These are phyloP conservation scores for Diacarnus erythraeanus DNA, from an alignment of 37 sponge, comb jelly and placozoan species.

Conservation along the genomic window DNA sequence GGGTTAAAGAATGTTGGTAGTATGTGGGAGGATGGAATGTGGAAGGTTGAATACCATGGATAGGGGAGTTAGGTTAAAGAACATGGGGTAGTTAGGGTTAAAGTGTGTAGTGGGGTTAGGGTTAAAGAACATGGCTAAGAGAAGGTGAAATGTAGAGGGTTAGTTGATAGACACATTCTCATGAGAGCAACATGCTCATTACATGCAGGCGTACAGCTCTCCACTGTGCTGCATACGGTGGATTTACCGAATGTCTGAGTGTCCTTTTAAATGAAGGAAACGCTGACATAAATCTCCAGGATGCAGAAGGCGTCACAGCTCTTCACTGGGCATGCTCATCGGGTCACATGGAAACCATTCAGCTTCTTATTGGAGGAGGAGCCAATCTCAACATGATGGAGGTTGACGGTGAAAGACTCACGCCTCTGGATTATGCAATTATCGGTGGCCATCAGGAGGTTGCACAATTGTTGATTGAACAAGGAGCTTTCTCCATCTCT, in stretches of 20 bases:
- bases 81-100: too few relatives aligned
- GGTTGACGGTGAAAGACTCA: conserved; percentile 67
- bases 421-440: conserved; percentile 91
- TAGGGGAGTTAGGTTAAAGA: too few relatives aligned
- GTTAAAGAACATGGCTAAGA: too few relatives aligned
- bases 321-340: conserved; percentile 89
- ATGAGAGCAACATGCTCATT: too few relatives aligned
- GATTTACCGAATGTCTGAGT: conserved; percentile 58
- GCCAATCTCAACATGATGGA: conserved; percentile 82
- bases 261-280: conserved; percentile 59
- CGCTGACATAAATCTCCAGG: conserved; percentile 59
- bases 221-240: conserved; percentile 86
- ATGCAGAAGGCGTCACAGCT: conserved; percentile 80
- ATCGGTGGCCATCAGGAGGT: conserved; percentile 79
- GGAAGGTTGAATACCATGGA: too few relatives aligned
- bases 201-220: conserved; percentile 69
- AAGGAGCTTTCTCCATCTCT: conserved; percentile 81
- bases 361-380: conserved; percentile 56
- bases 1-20: too few relatives aligned
- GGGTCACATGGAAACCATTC: conserved; percentile 61
- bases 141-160: too few relatives aligned
- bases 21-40: too few relatives aligned
- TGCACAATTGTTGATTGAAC: conserved; percentile 81
- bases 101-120: too few relatives aligned
- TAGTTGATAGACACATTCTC: too few relatives aligned